Conservation (phyloP, 1,140 invertebrate species). For the Drepana arcuata region DNA sequence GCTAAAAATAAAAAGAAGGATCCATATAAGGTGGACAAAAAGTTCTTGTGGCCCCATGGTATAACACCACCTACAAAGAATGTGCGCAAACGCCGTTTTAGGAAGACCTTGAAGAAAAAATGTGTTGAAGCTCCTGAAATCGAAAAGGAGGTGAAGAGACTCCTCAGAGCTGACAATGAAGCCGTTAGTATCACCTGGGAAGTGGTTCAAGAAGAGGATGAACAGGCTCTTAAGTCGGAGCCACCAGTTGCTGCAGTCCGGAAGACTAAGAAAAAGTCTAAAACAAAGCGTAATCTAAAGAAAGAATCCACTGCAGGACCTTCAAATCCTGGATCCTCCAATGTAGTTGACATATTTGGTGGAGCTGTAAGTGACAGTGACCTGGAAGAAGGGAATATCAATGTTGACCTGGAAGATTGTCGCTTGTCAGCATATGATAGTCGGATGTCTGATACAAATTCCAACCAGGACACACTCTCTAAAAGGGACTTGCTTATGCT, state of each 20-base stretch:
- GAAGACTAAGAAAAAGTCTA: not conserved
- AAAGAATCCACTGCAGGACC: not conserved
- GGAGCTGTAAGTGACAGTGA: conserved; percentile 89
- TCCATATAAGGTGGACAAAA: conserved; percentile 94
- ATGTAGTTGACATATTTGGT: conserved; percentile 86
- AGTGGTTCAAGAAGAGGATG: conserved; percentile 92
- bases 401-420: conserved; percentile 86
- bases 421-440: conserved; percentile 83
- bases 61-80: conserved; percentile 96
- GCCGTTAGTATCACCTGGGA: conserved; percentile 93
- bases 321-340: conserved; percentile 40
- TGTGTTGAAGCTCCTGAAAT: conserved; percentile 98
- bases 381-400: conserved; percentile 80
- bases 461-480: conserved; percentile 73
- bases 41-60: conserved; percentile 94
- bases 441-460: conserved; percentile 82
- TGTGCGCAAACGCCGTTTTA: conserved; percentile 91
- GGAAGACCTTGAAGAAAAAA: conserved; percentile 97
- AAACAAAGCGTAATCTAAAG: not conserved
- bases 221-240: too few relatives aligned
- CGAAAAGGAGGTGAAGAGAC: conserved; percentile 95
- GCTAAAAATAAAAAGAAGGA: conserved; percentile 92
- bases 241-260: not conserved
- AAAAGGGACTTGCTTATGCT: conserved; percentile 23
- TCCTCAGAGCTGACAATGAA: conserved; percentile 93